Evolutionary conservation across 23 tunicate species (phyloP).

Genomic region (Ciona savignyi): DNA sequence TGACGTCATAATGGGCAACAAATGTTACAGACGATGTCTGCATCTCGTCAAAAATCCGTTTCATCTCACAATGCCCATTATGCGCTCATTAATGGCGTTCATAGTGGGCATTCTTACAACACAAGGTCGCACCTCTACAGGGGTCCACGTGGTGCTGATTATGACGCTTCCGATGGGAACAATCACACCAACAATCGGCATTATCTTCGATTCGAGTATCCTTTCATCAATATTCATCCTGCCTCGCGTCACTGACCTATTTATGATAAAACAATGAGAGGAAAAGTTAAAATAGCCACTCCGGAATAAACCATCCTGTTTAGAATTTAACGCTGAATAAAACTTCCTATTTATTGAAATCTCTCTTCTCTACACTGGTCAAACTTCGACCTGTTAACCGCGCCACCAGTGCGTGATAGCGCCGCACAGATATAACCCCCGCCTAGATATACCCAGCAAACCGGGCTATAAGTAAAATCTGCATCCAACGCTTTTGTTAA

Average conservation of each 20-base stretch:
- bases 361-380: too few relatives aligned
- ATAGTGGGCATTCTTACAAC: background rate
- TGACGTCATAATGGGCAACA: background rate
- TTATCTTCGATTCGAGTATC: constrained; percentile 1
- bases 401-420: too few relatives aligned
- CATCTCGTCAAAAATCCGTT: background rate
- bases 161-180: background rate
- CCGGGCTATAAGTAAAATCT: too few relatives aligned
- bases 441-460: too few relatives aligned
- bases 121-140: background rate
- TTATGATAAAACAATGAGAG: background rate
- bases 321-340: background rate
- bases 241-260: background rate
- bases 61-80: background rate
- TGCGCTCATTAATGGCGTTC: background rate
- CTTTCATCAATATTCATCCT: background rate
- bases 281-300: background rate
- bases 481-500: too few relatives aligned
- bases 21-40: background rate
- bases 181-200: background rate
- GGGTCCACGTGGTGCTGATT: background rate
- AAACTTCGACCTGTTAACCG: too few relatives aligned
- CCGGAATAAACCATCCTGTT: background rate
- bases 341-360: too few relatives aligned
- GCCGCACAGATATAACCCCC: too few relatives aligned